Evolutionary conservation across 2,797 vertebrate species (phyloP).

Genomic region (Sciaenops ocellatus): DNA sequence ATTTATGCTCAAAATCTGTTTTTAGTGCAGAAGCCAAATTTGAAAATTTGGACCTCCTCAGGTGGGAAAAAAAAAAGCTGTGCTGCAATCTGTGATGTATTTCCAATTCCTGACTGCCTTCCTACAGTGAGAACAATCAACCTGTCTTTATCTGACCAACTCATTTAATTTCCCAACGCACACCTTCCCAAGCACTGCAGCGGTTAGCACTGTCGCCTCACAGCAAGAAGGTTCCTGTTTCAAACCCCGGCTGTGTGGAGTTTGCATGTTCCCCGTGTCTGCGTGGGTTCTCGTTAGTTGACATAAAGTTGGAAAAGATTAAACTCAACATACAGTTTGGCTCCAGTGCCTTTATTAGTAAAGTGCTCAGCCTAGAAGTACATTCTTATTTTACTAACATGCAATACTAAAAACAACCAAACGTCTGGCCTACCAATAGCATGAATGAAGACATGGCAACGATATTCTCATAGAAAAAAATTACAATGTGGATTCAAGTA

Average conservation of each 20-base stretch:
- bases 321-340: constrained; percentile 55
- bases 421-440: constrained; percentile 74
- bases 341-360: constrained; percentile 86
- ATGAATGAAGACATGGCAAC: constrained; percentile 77
- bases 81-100: constrained; percentile 12
- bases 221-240: too few species aligned
- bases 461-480: constrained; percentile 73
- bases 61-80: constrained; percentile 3
- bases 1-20: constrained; percentile 1
- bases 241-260: too few species aligned
- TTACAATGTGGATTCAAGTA: constrained; percentile 81
- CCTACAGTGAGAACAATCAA: constrained; percentile 12
- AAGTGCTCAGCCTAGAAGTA: constrained; percentile 87
- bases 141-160: constrained; percentile 26
- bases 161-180: constrained; percentile 45
- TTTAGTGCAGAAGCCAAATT: constrained; percentile 15
- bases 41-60: constrained; percentile 21
- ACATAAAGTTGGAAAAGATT: constrained; percentile 20
- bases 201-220: too few species aligned
- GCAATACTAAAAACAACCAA: constrained; percentile 86
- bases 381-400: constrained; percentile 86
- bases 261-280: too few species aligned
- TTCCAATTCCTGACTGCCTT: constrained; percentile 15
- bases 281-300: too few species aligned
- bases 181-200: constrained; percentile 2